Evolutionary conservation across 2,888 invertebrate genomes (phyloP), one percentile per base, ranked within the genome.

Genomic region (Caenorhabditis becei): DNA sequence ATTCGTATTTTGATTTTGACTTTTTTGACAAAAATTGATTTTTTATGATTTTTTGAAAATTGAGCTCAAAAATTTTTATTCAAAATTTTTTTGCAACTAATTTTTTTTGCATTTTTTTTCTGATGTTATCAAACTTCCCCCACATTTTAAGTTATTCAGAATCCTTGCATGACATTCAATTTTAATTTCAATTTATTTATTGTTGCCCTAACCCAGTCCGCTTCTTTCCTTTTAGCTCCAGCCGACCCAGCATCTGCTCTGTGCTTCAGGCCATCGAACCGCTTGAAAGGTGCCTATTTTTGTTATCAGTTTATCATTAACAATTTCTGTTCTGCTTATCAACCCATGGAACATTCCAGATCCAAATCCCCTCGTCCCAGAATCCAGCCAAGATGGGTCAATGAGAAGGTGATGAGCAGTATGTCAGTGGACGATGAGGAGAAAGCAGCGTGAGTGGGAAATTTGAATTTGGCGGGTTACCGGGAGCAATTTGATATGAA

Each of bases 341-440:
- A 32, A 32, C 4, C 32, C 10, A 32, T 32, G 10, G 10, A 32
- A 32, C 10, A 10, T 81, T 88, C 63, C 70, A 89, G 89, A 49
- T 81, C 89, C 14, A 89, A 88, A 83, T 89, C 87, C 7, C 90
- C 90, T 5, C 84, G 90, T 51, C 89, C 90, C 5, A 72, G 89
- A 49, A 90, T 90, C 18, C 88, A 88, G 41, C 90, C 90, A 10
- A 87, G 87, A 24, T 90, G 90, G 90, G 89, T 90, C 28, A 89
- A 90, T 80, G 90, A 90, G 65, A 90, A 90, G 54, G 88, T 90
- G 44, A 89, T 89, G 84, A 85, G 85, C 24, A 86, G 87, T 61
- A 89, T 90, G 87, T 87, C 86, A 35, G 89, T 90, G 66, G 89
- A 88, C 67, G 87, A 86, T 59, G 88, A 89, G 70, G 87, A 88